These are phyloP conservation scores for Himalopsyche tibetana DNA, from an alignment of 2,888 invertebrate species.

Conservation along the genomic window DNA sequence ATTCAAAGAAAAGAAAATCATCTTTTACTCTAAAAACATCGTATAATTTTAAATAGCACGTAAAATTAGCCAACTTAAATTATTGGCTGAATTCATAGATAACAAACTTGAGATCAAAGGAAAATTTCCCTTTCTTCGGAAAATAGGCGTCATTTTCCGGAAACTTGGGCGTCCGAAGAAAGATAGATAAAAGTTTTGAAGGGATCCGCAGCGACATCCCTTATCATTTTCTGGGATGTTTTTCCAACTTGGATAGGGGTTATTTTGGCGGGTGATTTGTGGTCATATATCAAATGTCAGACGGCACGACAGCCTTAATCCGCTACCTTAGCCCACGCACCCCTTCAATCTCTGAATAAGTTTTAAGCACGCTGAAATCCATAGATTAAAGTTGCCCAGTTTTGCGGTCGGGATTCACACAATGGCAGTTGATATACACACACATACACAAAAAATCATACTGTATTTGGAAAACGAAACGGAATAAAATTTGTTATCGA, in stretches of 20 bases:
- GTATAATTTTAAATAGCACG: no score
- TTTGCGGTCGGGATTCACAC: no score
- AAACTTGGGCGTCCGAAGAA: slow-evolving; percentile 39
- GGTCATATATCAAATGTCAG: slow-evolving; percentile 49
- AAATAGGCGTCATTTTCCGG: not conserved
- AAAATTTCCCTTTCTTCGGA: slow-evolving; percentile 17
- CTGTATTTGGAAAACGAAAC: no score
- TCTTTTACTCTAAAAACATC: no score
- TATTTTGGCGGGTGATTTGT: slow-evolving; percentile 54
- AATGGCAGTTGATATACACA: no score
- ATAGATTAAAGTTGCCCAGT: not conserved
- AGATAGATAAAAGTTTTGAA: slow-evolving; percentile 48
- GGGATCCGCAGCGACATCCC: slow-evolving; percentile 48
- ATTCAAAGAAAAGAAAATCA: no score
- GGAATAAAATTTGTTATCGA: no score
- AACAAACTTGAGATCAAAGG: slow-evolving; percentile 6
- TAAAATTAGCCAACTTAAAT: not conserved
- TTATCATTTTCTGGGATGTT: slow-evolving; percentile 49
- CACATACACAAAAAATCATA: no score
- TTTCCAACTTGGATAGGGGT: slow-evolving; percentile 51
- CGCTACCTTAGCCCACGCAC: slow-evolving; percentile 34
- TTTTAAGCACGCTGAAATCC: slow-evolving; percentile 7
- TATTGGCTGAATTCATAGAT: slow-evolving; percentile 4
- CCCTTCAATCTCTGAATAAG: slow-evolving; percentile 42
- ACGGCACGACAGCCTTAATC: slow-evolving; percentile 31